These are phyloP conservation scores for Apis cerana DNA, from an alignment of 1,140 invertebrate genomes.

Conservation along the genomic window DNA sequence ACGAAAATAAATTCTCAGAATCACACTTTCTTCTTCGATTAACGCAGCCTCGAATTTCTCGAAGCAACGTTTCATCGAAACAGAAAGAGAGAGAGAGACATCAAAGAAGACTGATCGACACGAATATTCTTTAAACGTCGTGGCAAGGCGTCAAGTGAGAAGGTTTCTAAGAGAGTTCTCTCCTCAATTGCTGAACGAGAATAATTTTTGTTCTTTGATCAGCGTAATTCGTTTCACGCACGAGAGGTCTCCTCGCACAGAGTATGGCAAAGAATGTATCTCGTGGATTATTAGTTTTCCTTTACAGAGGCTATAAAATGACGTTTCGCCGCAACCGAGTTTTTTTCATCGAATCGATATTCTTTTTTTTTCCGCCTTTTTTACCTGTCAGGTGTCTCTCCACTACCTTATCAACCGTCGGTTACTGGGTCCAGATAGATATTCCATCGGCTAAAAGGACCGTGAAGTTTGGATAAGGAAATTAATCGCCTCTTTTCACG, in stretches of 20 bases:
- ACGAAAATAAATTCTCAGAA: too few species aligned
- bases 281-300: constrained; percentile 35
- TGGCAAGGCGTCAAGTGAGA: constrained; percentile 32
- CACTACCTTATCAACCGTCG: background rate
- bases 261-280: background rate
- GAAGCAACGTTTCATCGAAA: constrained; percentile 12
- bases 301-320: constrained; percentile 19
- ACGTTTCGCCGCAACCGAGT: background rate
- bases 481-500: constrained; percentile 10
- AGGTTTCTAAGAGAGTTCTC: constrained; percentile 4
- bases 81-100: background rate
- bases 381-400: background rate
- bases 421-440: background rate
- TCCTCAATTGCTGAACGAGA: constrained; percentile 11
- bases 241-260: background rate
- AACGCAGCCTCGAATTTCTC: too few species aligned
- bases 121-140: constrained; percentile 41
- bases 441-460: background rate
- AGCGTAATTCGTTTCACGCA: constrained; percentile 35
- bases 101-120: constrained; percentile 40
- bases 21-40: too few species aligned
- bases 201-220: constrained; percentile 38
- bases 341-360: constrained; percentile 7
- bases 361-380: background rate
- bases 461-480: constrained; percentile 22